These are phyloP conservation scores for Tapirus terrestris DNA, from an alignment of 2,113 vertebrate genomes.

Conservation along the genomic window DNA sequence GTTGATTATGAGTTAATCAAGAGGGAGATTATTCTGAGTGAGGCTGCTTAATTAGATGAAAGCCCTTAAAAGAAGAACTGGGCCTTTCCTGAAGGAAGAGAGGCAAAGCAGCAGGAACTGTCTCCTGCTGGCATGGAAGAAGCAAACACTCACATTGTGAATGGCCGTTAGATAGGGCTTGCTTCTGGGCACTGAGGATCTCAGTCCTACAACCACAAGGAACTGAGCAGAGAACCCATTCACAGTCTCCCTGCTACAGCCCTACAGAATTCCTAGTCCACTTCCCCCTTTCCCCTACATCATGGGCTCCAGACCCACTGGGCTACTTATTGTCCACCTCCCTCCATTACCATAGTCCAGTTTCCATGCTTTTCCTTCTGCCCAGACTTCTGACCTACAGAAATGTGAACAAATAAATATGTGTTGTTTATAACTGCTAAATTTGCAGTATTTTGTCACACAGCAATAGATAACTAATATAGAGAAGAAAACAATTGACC, in stretches of 20 bases:
- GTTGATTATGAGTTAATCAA: background rate
- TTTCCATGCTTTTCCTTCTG: background rate
- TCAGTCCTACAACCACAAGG: background rate
- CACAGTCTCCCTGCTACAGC: background rate
- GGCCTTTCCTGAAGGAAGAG: background rate
- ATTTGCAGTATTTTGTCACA: background rate
- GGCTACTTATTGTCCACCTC: background rate
- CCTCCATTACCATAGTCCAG: background rate
- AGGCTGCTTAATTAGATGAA: background rate
- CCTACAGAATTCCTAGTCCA: background rate
- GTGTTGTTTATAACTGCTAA: background rate
- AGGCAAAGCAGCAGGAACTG: background rate
- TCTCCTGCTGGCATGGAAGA: background rate
- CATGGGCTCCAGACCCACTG: background rate
- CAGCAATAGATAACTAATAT: background rate
- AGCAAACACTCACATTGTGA: too few relatives aligned
- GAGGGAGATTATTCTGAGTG: background rate
- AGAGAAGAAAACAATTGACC: background rate
- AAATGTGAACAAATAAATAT: background rate
- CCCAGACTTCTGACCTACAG: background rate
- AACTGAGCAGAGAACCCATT: background rate
- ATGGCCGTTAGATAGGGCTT: rapidly evolving
- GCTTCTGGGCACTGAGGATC: background rate
- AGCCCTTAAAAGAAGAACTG: background rate
- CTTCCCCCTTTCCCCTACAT: background rate